Percentiles rank a stretch among this genome's conserved stretches.
Conservation (phyloP, 2,113 vertebrate genomes). For the Alaudala cheleensis region DNA sequence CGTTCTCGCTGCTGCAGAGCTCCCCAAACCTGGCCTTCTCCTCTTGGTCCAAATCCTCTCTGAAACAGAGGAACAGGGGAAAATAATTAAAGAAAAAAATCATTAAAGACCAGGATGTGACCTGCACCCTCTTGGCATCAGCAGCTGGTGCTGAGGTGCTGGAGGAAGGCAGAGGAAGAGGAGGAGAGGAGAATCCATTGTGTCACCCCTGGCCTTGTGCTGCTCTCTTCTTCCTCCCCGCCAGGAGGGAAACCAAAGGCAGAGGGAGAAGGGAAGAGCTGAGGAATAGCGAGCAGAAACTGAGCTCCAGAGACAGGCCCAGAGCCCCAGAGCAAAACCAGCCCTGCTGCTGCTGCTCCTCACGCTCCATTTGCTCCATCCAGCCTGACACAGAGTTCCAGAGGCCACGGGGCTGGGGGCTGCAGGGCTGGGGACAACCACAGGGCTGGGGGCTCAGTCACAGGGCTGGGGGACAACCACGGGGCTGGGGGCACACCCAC, state of each 20-base stretch:
- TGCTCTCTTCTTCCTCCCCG: not conserved
- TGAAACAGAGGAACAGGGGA: conserved; percentile 37
- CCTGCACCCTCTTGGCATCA: accelerated
- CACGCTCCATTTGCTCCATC: not conserved
- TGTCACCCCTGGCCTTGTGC: accelerated
- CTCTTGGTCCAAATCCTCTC: conserved; percentile 92
- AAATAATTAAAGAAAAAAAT: not conserved
- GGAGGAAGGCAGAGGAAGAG: not conserved
- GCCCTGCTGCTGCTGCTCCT: not conserved
- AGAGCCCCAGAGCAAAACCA: not conserved
- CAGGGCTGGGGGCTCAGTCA: not conserved
- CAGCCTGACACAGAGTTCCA: not conserved
- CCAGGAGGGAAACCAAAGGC: not conserved
- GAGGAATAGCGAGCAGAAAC: not conserved
- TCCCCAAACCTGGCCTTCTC: conserved; percentile 94
- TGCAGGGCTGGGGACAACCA: not conserved
- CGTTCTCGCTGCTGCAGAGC: conserved; percentile 86
- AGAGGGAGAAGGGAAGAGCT: not conserved
- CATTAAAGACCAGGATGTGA: not conserved
- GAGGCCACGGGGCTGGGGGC: not conserved
- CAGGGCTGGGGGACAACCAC: too few relatives aligned
- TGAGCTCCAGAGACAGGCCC: not conserved
- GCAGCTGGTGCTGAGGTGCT: accelerated
- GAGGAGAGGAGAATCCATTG: not conserved
- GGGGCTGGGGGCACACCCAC: not conserved